phyloP scores from a whole-genome alignment of 2,888 invertebrate species.

The Oscheius sp. region DNA sequence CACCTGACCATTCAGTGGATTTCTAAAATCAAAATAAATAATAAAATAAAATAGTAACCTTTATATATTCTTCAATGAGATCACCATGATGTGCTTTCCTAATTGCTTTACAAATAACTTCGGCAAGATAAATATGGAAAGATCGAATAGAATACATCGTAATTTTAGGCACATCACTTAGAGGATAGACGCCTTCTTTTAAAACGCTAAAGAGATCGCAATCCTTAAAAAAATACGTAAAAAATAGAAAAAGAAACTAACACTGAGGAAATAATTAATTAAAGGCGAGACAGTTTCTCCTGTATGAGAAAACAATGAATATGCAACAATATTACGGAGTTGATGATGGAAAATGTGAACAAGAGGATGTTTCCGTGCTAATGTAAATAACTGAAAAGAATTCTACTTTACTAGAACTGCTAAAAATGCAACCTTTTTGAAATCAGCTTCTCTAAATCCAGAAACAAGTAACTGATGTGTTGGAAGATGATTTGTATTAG shows the following conservation, averaged over 20 bases:
- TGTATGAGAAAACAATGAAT: conserved; percentile 46
- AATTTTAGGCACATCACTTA: background rate
- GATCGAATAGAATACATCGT: conserved; percentile 31
- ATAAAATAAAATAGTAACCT: background rate
- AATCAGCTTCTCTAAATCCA: conserved; percentile 46
- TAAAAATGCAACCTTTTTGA: conserved; percentile 52
- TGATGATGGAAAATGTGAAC: conserved; percentile 54
- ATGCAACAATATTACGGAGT: conserved; percentile 49
- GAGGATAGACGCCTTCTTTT: conserved; percentile 11
- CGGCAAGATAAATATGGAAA: conserved; percentile 49
- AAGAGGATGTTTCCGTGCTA: conserved; percentile 44
- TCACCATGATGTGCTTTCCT: background rate
- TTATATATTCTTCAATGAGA: background rate
- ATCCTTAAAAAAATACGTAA: conserved; percentile 30
- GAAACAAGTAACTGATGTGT: conserved; percentile 52
- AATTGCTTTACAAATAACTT: conserved; percentile 36
- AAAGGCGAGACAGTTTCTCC: conserved; percentile 43
- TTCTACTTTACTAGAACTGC: no score
- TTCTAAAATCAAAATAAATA: background rate
- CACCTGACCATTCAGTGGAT: conserved; percentile 10
- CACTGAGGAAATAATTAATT: conserved; percentile 49
- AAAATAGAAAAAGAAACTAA: conserved; percentile 18
- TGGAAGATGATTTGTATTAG: conserved; percentile 55
- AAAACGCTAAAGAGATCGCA: conserved; percentile 12
- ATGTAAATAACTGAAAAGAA: conserved; percentile 48